These are phyloP conservation scores for Colletes gigas DNA, from an alignment of 1,140 invertebrate genomes.

Conservation along the genomic window DNA sequence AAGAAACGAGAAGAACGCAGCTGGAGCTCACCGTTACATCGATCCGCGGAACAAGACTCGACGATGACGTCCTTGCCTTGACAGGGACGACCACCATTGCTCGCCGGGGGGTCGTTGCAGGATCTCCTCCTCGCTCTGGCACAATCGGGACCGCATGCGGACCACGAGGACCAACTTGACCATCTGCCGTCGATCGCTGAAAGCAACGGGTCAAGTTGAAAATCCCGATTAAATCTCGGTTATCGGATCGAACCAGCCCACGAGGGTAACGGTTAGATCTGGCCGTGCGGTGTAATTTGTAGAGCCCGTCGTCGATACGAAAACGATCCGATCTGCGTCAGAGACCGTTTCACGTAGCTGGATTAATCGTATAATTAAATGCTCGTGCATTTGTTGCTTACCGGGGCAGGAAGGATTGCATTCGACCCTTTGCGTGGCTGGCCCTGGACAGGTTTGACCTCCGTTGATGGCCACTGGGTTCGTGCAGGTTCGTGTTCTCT, in stretches of 20 bases:
- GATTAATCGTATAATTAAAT: slow-evolving; percentile 18
- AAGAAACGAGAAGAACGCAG: slow-evolving; percentile 36
- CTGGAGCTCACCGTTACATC: slow-evolving; percentile 77
- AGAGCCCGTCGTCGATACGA: not conserved
- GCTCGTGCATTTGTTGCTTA: slow-evolving; percentile 78
- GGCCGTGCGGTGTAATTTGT: not conserved
- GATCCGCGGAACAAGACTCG: slow-evolving; percentile 80
- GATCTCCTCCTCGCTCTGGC: slow-evolving; percentile 88
- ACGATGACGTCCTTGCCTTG: slow-evolving; percentile 85
- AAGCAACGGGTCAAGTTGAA: slow-evolving; percentile 58
- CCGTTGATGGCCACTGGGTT: slow-evolving; percentile 94
- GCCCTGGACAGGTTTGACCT: slow-evolving; percentile 90
- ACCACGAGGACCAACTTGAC: slow-evolving; percentile 94
- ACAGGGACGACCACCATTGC: slow-evolving; percentile 85
- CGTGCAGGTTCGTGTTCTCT: slow-evolving; percentile 91
- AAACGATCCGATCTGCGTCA: not conserved
- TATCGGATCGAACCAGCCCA: slow-evolving; percentile 43
- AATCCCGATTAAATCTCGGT: slow-evolving; percentile 61
- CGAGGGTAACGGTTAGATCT: slow-evolving; percentile 32
- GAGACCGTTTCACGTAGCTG: too few relatives aligned
- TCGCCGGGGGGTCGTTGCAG: slow-evolving; percentile 87
- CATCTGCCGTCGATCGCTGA: slow-evolving; percentile 85
- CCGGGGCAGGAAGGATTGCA: slow-evolving; percentile 91
- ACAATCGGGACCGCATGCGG: slow-evolving; percentile 92
- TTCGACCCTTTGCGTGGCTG: slow-evolving; percentile 89